Base-by-base conservation (phyloP, 2,888 invertebrate genomes). In the Torymus auratus region DNA sequence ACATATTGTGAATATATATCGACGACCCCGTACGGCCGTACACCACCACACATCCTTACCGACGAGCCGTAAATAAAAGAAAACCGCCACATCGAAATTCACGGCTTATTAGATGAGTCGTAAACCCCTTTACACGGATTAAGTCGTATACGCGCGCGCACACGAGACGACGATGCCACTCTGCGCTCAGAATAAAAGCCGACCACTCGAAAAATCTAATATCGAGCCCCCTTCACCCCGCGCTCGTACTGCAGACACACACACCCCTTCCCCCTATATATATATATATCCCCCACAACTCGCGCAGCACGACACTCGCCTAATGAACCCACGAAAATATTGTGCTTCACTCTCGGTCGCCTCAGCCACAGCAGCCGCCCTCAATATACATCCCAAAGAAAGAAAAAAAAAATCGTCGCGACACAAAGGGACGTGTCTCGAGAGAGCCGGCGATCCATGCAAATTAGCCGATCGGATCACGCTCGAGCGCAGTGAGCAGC, bases 161-260 rank as follows among this genome's bases (percentile, higher is more conserved):
- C 7, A 41, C 7, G 7, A 41, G 41, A 61, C 50, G 41, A 61
- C 50, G 7, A 41, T 14, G 52, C 50, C 72, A 23, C 15, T 61
- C 73, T 20, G 23, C 7, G 41, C 2, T 17, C 53, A 2, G 23
- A 52, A 68, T 56, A 68, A 65, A 79, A 58, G 23, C 50, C 52
- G 28, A 11, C 65, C 80, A 71, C 80, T 80, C 60, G 75, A 80
- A 76, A 80, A 80, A 80, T 80, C 71, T 80, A 80, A 80, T 80
- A 80, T 76, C 75, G 75, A 67, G 61, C 17, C 72, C 61, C 41
- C 41, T 41, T 41, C 41, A 41, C 41, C 41, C 41, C 41, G 41
- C 41, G 7, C 20, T 20, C 41, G 41, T 41, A 41, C 41, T 7
- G 28, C 28, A 28, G 2, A 28, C 28, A 28, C 28, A 28, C 28